Evolutionary conservation across 2,888 invertebrate species (phyloP), one percentile per base, ranked within the genome.

Genomic region (Camponotus fellah): DNA sequence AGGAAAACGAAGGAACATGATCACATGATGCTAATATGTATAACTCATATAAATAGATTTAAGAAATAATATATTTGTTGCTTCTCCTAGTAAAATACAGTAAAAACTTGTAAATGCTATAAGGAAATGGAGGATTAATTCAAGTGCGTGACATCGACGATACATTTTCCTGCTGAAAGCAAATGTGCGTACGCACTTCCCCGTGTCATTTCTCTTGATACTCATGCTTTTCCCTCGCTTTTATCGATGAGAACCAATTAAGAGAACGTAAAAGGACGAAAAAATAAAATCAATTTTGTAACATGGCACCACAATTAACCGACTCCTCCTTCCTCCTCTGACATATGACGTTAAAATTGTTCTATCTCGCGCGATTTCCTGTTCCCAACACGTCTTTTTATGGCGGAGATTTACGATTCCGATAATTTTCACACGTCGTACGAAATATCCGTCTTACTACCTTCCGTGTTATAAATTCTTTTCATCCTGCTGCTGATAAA

Each of bases 181-280:
- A 77, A 77, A 77, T 77, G 56, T 10, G n/a, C 65, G 21, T 21
- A 46, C 60, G 34, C 21, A 46, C 60, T 62, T 83, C 60, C 62
- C 53, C 74, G 21, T 68, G 32, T 66, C 32, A 65, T 62, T 80
- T 12, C 8, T 60, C 60, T 21, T 46, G n/a, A 2, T 60, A 5
- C 49, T 49, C 26, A 26, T 69, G 21, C 43, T 69, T 79, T 56
- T 64, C 43, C 14, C 56, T 62, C 43, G 34, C 56, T 46, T 64
- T 84, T 64, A 58, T 64, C 40, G 76, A 64, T 75, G 58, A 69
- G 26, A 49, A 49, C 58, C 58, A 75, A 69, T 49, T 62, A 46
- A 71, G 60, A 82, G 80, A 82, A 79, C 82, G 66, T 62, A 46
- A 71, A 49, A 82, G 80, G 66, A 79, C 82, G 66, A n/a, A 60